These are phyloP conservation scores for Syrista parreyssii DNA, from an alignment of 2,888 invertebrate species.

Conservation along the genomic window DNA sequence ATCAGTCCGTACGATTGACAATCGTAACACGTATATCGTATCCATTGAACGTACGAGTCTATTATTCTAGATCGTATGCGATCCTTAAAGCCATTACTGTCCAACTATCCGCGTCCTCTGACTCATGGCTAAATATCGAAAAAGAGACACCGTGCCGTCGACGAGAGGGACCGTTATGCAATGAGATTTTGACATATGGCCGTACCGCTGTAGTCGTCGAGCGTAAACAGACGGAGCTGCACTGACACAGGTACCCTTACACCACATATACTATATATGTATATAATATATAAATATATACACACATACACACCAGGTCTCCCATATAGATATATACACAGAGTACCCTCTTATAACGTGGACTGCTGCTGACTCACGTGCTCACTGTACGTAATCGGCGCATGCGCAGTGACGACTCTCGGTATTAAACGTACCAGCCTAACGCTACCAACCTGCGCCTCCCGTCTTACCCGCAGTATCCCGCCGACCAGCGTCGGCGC, in stretches of 20 bases:
- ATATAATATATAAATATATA: constrained; percentile 2
- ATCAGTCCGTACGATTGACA: too few species aligned
- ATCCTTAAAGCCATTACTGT: neutral
- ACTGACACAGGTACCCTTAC: neutral
- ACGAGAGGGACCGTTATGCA: constrained; percentile 39
- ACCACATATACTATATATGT: neutral
- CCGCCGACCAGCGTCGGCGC: neutral
- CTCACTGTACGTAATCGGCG: neutral
- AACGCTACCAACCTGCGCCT: neutral
- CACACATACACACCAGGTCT: neutral
- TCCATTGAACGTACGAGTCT: too few species aligned
- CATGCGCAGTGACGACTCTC: neutral
- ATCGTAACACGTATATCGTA: too few species aligned
- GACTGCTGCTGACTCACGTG: constrained; percentile 8
- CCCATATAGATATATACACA: neutral
- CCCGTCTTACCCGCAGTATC: neutral
- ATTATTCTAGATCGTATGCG: too few species aligned
- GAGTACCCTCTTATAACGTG: neutral
- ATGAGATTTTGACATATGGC: constrained; percentile 46
- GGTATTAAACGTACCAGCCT: too few species aligned
- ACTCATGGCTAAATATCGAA: constrained; percentile 44
- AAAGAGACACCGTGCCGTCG: constrained; percentile 13
- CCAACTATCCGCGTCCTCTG: constrained; percentile 34
- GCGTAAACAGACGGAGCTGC: constrained; percentile 36
- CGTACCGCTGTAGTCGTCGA: constrained; percentile 21